Conservation (phyloP, 2,888 invertebrate genomes). For the Lysandra bellargus region DNA sequence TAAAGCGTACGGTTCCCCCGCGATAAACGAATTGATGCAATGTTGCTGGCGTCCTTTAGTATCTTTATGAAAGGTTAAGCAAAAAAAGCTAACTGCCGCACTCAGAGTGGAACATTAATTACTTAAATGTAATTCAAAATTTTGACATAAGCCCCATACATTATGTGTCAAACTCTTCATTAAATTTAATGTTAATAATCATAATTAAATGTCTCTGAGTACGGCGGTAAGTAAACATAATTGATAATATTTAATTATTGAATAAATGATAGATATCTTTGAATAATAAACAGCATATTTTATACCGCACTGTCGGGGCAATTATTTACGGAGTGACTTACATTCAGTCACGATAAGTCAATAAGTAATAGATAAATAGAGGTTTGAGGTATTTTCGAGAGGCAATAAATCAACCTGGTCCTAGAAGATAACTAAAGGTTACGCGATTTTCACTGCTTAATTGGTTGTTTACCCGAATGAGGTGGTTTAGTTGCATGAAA, state of each 20-base stretch:
- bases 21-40: too few relatives aligned
- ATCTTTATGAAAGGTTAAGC: too few relatives aligned
- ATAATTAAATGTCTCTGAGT: too few relatives aligned
- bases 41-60: too few relatives aligned
- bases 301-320: slow-evolving; percentile 32
- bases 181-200: too few relatives aligned
- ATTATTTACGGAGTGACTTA: slow-evolving; percentile 36
- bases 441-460: neutral
- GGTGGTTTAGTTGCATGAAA: neutral
- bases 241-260: slow-evolving; percentile 4
- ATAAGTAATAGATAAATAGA: slow-evolving; percentile 36
- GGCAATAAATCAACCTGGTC: slow-evolving; percentile 36
- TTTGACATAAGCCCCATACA: too few relatives aligned
- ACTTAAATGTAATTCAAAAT: too few relatives aligned
- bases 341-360: slow-evolving; percentile 39
- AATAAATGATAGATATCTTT: slow-evolving; percentile 24
- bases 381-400: slow-evolving; percentile 38
- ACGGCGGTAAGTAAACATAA: neutral
- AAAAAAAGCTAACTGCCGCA: too few relatives aligned
- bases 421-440: slow-evolving; percentile 19
- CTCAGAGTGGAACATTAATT: too few relatives aligned
- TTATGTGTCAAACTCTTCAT: too few relatives aligned
- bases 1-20: too few relatives aligned
- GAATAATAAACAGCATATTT: slow-evolving; percentile 27
- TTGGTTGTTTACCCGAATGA: neutral